A percentile compares a stretch with the other conserved stretches of the same genome.
phyloP scores from a whole-genome alignment of 2,797 vertebrate genomes.

The Numenius phaeopus region DNA sequence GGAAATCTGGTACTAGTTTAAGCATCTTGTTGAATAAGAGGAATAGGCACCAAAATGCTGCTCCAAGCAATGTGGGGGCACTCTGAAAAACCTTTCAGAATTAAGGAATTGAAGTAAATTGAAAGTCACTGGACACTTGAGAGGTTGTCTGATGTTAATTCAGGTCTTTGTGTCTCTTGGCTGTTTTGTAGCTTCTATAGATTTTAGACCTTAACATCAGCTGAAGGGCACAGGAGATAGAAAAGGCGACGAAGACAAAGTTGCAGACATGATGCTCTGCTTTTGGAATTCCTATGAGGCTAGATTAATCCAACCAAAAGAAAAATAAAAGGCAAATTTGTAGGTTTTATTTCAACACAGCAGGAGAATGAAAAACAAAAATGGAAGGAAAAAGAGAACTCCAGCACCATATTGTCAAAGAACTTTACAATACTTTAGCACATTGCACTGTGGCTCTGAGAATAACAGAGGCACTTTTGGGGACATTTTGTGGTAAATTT shows the following conservation, averaged over 20 bases:
- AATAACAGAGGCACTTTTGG: background rate
- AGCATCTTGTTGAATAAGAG: background rate
- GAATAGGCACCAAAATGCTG: rapidly evolving
- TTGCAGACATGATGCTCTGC: background rate
- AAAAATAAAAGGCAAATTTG: background rate
- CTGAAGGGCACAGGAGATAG: background rate
- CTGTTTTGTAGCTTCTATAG: background rate
- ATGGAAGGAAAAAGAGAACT: background rate
- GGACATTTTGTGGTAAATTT: background rate
- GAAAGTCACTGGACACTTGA: background rate
- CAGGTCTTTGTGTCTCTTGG: background rate
- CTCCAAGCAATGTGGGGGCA: background rate
- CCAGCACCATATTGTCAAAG: background rate
- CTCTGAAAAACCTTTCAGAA: background rate
- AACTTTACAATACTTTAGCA: background rate
- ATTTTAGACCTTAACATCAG: background rate
- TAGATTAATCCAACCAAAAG: background rate
- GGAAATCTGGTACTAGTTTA: background rate
- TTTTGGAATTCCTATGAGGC: background rate
- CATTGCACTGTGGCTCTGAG: background rate
- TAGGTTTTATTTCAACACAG: background rate
- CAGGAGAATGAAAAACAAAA: background rate
- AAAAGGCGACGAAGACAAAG: background rate
- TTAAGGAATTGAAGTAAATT: background rate
- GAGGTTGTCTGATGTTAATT: background rate